phyloP scores from a whole-genome alignment of 2,113 vertebrate species.

The Platichthys flesus region DNA sequence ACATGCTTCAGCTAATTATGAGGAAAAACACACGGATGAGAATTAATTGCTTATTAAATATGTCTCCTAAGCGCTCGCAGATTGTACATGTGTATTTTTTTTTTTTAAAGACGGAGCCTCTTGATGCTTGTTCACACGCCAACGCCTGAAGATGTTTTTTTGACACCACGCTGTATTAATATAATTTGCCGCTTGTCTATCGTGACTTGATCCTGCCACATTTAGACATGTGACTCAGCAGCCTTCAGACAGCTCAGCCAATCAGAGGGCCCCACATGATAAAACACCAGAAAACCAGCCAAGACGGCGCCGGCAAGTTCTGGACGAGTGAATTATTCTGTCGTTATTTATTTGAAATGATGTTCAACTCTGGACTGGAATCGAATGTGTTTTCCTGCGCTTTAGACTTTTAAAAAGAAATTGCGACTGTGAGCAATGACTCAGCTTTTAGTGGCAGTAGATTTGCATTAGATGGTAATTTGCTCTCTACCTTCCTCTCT shows the following conservation, averaged over 20 bases:
- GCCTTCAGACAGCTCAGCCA: slow-evolving; percentile 35
- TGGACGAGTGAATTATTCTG: slow-evolving; percentile 7
- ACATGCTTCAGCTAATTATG: not conserved
- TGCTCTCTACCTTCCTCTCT: not conserved
- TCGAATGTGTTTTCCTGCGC: slow-evolving; percentile 11
- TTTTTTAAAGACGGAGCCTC: not conserved
- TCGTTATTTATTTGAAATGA: slow-evolving; percentile 30
- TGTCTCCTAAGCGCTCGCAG: not conserved
- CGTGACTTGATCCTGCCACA: slow-evolving; percentile 21
- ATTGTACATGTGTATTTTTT: slow-evolving; percentile 4
- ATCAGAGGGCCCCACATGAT: slow-evolving; percentile 30
- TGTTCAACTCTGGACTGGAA: slow-evolving; percentile 20
- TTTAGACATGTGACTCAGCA: not conserved
- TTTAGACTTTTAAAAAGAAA: slow-evolving; percentile 24
- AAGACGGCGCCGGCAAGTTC: not conserved
- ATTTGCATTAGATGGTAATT: slow-evolving; percentile 49
- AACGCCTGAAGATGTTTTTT: slow-evolving; percentile 22
- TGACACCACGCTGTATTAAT: not conserved
- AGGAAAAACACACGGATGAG: slow-evolving; percentile 4
- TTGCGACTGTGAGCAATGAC: slow-evolving; percentile 24
- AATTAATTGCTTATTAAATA: slow-evolving; percentile 28
- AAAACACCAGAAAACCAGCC: slow-evolving; percentile 40
- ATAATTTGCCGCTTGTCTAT: not conserved
- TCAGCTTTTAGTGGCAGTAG: slow-evolving; percentile 47
- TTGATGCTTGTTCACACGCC: not conserved